Evolutionary conservation across 2,888 invertebrate species (phyloP), one percentile per base, ranked within the genome.

Genomic region (Caenorhabditis angaria): DNA sequence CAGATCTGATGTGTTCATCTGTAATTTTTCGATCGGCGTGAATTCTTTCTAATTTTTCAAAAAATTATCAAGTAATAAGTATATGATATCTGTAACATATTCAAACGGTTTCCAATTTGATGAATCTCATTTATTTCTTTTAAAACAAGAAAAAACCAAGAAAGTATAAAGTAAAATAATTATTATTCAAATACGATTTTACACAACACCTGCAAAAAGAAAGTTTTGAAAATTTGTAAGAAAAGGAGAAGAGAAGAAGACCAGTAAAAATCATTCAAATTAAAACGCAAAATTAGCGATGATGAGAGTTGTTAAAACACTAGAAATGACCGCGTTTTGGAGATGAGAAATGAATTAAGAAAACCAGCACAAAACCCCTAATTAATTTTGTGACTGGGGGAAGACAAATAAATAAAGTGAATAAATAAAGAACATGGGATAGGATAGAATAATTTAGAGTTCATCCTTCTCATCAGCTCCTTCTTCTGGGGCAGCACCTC

Each of bases 391-490:
- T 41, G 41, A 41, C 41, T 41, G 41, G 41, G 18, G 27, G 27
- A 54, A 8, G 18, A 54, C 12, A 56, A 56, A 56, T 27, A 51
- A n/a, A 32, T 32, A 32, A 32, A 35, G 18, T 35, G 41, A 51
- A n/a, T 47, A 35, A 61, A 22, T 24, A 54, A 27, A 24, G 48
- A 62, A 70, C 51, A 55, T 62, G 22, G n/a, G 53, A 63, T n/a
- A n/a, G n/a, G n/a, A 3, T 41, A 53, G 60, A 65, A 54, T 56
- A 48, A 47, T 68, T 76, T 84, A 87, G 47, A 86, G 78, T 69
- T 86, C 87, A 73, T 87, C 87, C 77, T 87, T 86, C 35, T 70
- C 78, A n/a, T 70, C 76, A 29, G 71, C 79, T 27, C 70, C 78
- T 56, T 69, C 77, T 24, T 65, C 73, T 29, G 75, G 54, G 14